These are phyloP conservation scores for Polyodon spathula DNA, from an alignment of 2,113 vertebrate species.

Conservation along the genomic window DNA sequence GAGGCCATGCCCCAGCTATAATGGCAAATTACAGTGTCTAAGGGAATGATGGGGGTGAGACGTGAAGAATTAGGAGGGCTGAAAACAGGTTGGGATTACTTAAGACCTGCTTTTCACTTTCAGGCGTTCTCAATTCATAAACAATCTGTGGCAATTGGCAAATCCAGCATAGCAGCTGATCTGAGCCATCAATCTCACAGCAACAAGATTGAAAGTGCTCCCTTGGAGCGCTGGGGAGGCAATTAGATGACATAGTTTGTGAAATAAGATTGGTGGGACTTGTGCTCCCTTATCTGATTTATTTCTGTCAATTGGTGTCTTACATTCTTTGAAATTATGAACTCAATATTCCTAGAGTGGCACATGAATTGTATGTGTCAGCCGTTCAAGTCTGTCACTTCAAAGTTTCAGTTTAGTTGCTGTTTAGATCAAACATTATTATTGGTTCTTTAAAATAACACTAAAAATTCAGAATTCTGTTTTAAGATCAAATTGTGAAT, in stretches of 20 bases:
- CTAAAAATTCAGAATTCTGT: too few species aligned
- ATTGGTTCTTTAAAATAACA: too few species aligned
- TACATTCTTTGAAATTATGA: slow-evolving; percentile 39
- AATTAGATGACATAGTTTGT: slow-evolving; percentile 39
- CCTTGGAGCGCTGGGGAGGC: slow-evolving; percentile 33
- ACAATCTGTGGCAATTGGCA: slow-evolving; percentile 25
- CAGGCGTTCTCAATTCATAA: slow-evolving; percentile 25
- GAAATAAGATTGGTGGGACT: slow-evolving; percentile 42
- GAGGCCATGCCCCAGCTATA: slow-evolving; percentile 25
- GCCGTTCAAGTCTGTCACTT: not conserved
- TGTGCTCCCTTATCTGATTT: slow-evolving; percentile 41
- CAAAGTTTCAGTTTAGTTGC: slow-evolving; percentile 32
- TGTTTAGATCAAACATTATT: slow-evolving; percentile 41
- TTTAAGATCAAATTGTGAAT: too few species aligned
- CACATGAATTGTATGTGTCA: slow-evolving; percentile 21
- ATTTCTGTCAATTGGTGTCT: slow-evolving; percentile 42
- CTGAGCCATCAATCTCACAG: slow-evolving; percentile 34
- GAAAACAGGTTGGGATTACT: not conserved
- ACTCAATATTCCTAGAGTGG: slow-evolving; percentile 37
- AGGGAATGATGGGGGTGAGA: slow-evolving; percentile 22
- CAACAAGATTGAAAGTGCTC: slow-evolving; percentile 36
- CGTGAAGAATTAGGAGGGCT: slow-evolving; percentile 16
- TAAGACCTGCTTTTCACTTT: slow-evolving; percentile 13
- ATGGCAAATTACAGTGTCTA: slow-evolving; percentile 22
- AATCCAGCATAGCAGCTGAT: slow-evolving; percentile 33